phyloP scores from a whole-genome alignment of 1,140 invertebrate species.

The Listronotus bonariensis region DNA sequence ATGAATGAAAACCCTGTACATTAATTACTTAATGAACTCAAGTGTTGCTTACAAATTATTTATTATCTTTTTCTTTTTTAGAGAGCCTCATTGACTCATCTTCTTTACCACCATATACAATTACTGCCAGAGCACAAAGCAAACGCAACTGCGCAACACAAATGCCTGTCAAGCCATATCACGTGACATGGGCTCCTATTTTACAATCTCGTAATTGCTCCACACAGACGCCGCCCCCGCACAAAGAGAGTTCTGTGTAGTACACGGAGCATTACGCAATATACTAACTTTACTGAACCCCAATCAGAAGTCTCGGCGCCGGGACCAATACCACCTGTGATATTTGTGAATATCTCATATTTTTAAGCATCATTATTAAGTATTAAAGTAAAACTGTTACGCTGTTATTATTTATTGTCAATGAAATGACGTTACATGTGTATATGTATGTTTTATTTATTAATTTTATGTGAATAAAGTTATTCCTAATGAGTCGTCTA shows the following conservation, averaged over 20 bases:
- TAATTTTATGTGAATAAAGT: too few species aligned
- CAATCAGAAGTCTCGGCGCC: slow-evolving; percentile 55
- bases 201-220: slow-evolving; percentile 54
- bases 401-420: slow-evolving; percentile 54
- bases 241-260: slow-evolving; percentile 56
- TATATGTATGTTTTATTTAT: too few species aligned
- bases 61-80: slow-evolving; percentile 40
- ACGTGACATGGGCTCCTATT: slow-evolving; percentile 56
- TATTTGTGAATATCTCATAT: slow-evolving; percentile 57
- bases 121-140: slow-evolving; percentile 51
- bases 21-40: too few species aligned
- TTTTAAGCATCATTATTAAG: slow-evolving; percentile 53
- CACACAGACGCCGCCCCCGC: slow-evolving; percentile 54
- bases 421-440: slow-evolving; percentile 52
- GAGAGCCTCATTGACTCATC: slow-evolving; percentile 52
- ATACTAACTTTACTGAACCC: slow-evolving; percentile 33
- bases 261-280: slow-evolving; percentile 9
- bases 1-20: too few species aligned
- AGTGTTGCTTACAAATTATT: too few species aligned
- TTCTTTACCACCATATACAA: slow-evolving; percentile 51
- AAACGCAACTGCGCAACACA: slow-evolving; percentile 55
- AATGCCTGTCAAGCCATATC: slow-evolving; percentile 56
- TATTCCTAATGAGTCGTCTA: too few species aligned
- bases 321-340: slow-evolving; percentile 58
- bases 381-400: slow-evolving; percentile 40